Percentiles rank a stretch among this genome's conserved stretches.
Conservation (phyloP, 2,113 vertebrate species). For the Aspidoscelis tigris region DNA sequence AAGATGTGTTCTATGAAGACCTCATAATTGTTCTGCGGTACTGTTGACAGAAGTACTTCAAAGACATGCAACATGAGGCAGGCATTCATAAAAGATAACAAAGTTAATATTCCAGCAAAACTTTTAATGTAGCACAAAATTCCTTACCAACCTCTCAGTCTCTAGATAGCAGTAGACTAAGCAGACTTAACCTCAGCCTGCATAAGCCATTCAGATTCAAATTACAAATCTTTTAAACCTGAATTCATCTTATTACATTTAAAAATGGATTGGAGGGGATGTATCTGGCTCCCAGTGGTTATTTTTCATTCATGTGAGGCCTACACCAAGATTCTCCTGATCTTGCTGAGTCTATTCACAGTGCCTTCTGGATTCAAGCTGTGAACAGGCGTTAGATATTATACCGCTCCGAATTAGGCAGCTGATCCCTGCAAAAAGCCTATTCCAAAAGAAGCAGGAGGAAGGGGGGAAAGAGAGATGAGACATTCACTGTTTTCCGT, state of each 20-base stretch:
- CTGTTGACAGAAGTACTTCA: background rate
- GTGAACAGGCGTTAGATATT: constrained; percentile 25
- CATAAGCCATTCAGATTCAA: constrained; percentile 33
- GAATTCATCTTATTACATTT: constrained; percentile 46
- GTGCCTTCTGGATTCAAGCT: constrained; percentile 39
- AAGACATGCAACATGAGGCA: background rate
- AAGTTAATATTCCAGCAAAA: constrained; percentile 10
- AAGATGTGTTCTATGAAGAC: constrained; percentile 3
- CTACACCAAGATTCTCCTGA: constrained; percentile 21
- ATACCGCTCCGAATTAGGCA: constrained; percentile 4
- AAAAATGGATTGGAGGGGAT: constrained; percentile 35
- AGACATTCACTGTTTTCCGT: background rate
- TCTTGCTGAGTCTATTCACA: constrained; percentile 37
- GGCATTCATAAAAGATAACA: background rate
- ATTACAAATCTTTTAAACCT: constrained; percentile 35
- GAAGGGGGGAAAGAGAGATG: background rate
- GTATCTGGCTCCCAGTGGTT: constrained; percentile 32
- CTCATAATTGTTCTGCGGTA: constrained; percentile 5
- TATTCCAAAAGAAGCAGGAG: constrained; percentile 21
- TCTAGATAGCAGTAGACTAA: constrained; percentile 11
- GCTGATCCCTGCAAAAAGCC: constrained; percentile 17
- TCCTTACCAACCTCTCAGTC: background rate
- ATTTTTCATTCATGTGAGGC: constrained; percentile 39
- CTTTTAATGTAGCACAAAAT: background rate
- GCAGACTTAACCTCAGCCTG: background rate